Percentiles rank a stretch among this genome's conserved stretches.
These are phyloP conservation scores for Metellina segmentata DNA, from an alignment of 2,888 invertebrate species.

Conservation along the genomic window DNA sequence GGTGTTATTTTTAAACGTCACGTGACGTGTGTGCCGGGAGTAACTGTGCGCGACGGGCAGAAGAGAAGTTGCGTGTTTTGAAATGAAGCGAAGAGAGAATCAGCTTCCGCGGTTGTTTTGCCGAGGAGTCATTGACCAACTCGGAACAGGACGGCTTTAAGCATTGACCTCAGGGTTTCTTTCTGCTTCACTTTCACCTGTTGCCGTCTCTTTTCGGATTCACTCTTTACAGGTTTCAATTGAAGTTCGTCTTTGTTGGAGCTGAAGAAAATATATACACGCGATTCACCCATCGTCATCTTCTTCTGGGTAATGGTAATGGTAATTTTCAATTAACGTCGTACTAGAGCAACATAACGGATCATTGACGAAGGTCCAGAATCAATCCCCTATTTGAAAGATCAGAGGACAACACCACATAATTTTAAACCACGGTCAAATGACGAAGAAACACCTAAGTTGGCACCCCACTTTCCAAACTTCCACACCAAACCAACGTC, in stretches of 20 bases:
- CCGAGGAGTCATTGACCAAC: constrained; percentile 16
- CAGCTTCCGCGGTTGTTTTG: constrained; percentile 10
- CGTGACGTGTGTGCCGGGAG: neutral
- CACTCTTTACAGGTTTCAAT: neutral
- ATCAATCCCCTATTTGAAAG: no score
- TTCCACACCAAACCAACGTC: no score
- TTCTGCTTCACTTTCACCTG: neutral
- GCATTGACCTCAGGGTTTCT: neutral
- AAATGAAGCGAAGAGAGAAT: constrained; percentile 28
- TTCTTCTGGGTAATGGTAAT: no score
- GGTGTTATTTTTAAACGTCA: constrained; percentile 14
- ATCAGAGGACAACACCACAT: no score
- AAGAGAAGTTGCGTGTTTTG: constrained; percentile 1
- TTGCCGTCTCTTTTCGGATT: neutral
- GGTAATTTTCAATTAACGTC: no score
- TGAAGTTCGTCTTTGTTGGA: neutral
- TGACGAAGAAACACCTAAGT: no score
- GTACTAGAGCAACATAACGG: no score
- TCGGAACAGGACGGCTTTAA: neutral
- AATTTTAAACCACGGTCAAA: no score
- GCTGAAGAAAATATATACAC: neutral
- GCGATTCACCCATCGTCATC: no score
- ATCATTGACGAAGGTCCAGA: no score
- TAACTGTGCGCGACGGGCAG: constrained; percentile 9
- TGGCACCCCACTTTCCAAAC: no score